A percentile compares a stretch with the other conserved stretches of the same genome.
Conservation (phyloP, 2,797 vertebrate species). For the Halcyon chelicuti region DNA sequence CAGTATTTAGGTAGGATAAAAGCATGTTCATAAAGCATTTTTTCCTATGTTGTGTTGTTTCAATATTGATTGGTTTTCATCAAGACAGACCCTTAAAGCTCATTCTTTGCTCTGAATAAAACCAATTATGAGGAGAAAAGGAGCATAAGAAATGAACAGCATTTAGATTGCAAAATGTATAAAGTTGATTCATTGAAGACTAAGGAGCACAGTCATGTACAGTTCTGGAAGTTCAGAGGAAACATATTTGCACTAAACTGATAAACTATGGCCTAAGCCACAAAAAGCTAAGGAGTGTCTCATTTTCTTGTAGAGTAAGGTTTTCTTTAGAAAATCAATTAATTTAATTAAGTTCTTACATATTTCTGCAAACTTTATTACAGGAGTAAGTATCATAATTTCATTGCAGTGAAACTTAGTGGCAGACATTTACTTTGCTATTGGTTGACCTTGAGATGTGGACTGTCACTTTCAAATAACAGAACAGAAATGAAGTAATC, state of each 20-base stretch:
- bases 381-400: background rate
- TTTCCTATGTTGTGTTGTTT: background rate
- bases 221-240: background rate
- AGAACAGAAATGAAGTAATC: background rate
- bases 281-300: background rate
- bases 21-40: background rate
- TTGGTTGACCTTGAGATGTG: background rate
- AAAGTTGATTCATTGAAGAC: background rate
- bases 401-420: background rate
- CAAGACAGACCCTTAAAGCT: background rate
- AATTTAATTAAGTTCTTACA: background rate
- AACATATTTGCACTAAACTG: background rate
- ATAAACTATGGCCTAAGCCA: background rate
- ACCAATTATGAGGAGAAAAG: accelerated
- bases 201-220: background rate
- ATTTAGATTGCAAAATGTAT: background rate
- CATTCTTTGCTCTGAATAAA: background rate
- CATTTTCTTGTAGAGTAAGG: background rate
- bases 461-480: background rate
- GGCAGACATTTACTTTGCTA: background rate
- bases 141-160: background rate
- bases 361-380: background rate
- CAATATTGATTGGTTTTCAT: background rate
- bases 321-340: background rate
- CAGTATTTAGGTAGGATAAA: background rate